Conservation (phyloP, 2,797 vertebrate genomes). For the Danio jaintianensis region DNA sequence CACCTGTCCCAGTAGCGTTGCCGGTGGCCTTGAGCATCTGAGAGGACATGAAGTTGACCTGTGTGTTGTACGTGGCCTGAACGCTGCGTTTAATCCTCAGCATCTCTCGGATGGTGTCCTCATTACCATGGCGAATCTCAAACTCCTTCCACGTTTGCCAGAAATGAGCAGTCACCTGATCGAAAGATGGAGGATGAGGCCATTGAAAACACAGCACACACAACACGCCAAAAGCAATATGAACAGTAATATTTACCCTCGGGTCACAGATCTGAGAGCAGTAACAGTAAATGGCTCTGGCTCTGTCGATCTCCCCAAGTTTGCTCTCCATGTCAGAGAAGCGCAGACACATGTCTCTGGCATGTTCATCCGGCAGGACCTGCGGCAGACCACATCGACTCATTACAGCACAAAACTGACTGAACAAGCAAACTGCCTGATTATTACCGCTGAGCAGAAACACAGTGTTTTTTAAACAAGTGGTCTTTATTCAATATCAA, state of each 20-base stretch:
- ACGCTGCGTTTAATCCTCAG: conserved; percentile 93
- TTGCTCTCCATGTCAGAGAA: conserved; percentile 96
- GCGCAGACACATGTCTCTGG: conserved; percentile 92
- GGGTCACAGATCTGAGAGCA: conserved; percentile 97
- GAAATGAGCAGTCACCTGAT: conserved; percentile 87
- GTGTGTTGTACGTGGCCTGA: conserved; percentile 96
- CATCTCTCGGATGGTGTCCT: conserved; percentile 95
- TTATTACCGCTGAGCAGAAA: background rate
- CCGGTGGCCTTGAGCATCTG: conserved; percentile 93
- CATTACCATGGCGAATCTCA: conserved; percentile 95
- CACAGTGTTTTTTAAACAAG: too few relatives aligned
- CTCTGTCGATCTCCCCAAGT: conserved; percentile 92
- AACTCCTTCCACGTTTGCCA: conserved; percentile 98
- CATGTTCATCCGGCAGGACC: conserved; percentile 90
- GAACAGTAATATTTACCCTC: conserved; percentile 75
- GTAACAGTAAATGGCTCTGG: conserved; percentile 92
- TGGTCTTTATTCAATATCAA: too few relatives aligned
- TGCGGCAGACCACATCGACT: conserved; percentile 58
- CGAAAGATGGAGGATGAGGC: background rate
- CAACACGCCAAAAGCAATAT: background rate
- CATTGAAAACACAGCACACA: background rate
- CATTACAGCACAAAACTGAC: background rate
- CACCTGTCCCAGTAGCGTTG: conserved; percentile 86
- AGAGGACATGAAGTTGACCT: conserved; percentile 97
- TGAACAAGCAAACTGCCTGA: background rate